Percentiles rank a stretch among this genome's conserved stretches.
Evolutionary conservation across 2,113 vertebrate genomes (phyloP).

Genomic region (Microcebus griseorufus): DNA sequence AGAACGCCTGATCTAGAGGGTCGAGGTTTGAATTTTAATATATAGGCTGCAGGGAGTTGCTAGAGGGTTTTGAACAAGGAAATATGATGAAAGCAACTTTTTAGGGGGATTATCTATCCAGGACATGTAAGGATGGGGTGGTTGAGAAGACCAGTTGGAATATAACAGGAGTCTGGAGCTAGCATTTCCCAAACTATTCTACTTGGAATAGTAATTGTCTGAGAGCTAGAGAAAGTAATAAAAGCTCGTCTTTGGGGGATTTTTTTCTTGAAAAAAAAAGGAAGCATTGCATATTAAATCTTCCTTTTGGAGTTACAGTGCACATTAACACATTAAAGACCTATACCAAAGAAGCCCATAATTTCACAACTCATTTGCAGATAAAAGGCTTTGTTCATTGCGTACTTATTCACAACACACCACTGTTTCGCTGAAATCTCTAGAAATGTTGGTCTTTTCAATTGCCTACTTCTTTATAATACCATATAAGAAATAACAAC

Average conservation of each 20-base stretch:
- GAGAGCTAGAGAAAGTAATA: neutral
- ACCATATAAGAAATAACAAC: constrained; percentile 4
- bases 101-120: neutral
- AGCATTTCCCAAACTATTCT: neutral
- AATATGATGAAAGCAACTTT: neutral
- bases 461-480: neutral
- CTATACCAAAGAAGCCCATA: constrained; percentile 1
- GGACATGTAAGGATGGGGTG: neutral
- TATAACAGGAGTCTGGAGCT: neutral
- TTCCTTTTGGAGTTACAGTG: neutral
- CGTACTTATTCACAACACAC: neutral
- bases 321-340: constrained; percentile 50
- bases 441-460: neutral
- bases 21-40: neutral
- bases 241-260: neutral
- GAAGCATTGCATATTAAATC: constrained; percentile 39
- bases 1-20: neutral
- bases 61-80: neutral
- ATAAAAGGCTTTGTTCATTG: constrained; percentile 20
- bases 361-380: constrained; percentile 36
- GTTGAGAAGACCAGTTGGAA: neutral
- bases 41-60: neutral
- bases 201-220: neutral
- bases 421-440: neutral
- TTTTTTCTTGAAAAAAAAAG: constrained; percentile 30